These are phyloP conservation scores for Diceros bicornis DNA, from an alignment of 2,797 vertebrate genomes.

Conservation along the genomic window DNA sequence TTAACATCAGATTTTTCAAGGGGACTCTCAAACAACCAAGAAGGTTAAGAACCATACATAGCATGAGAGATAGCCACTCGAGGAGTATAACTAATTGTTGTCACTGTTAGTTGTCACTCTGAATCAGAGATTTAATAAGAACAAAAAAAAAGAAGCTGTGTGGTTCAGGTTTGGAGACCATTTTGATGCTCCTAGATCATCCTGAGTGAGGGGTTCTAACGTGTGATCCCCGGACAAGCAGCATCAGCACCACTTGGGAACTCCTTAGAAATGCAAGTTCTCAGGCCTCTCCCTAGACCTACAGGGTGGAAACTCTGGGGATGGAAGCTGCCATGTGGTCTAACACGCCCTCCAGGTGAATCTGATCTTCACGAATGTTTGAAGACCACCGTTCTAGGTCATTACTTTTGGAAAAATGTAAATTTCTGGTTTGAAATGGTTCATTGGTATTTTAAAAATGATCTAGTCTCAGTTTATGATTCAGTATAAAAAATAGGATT, in stretches of 20 bases:
- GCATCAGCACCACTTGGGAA: neutral
- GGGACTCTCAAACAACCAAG: neutral
- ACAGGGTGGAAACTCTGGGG: neutral
- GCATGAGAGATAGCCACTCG: neutral
- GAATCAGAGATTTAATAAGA: neutral
- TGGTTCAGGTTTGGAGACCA: neutral
- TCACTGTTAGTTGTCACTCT: neutral
- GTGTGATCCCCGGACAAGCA: neutral
- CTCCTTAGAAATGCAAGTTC: neutral
- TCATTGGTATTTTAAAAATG: neutral
- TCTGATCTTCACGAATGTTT: neutral
- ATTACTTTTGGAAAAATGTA: neutral
- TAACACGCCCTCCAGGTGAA: neutral
- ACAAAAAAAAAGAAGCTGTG: neutral
- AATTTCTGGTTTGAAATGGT: conserved; percentile 23
- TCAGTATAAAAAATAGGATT: neutral
- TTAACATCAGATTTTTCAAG: neutral
- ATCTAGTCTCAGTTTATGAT: neutral
- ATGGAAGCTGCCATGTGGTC: neutral
- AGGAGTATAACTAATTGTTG: too few relatives aligned
- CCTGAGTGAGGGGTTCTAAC: neutral
- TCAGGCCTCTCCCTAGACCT: neutral
- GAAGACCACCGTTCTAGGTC: neutral
- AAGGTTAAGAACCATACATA: neutral
- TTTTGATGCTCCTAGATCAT: neutral